phyloP scores from a whole-genome alignment of 1,140 invertebrate species.

The Danaus melanippus region DNA sequence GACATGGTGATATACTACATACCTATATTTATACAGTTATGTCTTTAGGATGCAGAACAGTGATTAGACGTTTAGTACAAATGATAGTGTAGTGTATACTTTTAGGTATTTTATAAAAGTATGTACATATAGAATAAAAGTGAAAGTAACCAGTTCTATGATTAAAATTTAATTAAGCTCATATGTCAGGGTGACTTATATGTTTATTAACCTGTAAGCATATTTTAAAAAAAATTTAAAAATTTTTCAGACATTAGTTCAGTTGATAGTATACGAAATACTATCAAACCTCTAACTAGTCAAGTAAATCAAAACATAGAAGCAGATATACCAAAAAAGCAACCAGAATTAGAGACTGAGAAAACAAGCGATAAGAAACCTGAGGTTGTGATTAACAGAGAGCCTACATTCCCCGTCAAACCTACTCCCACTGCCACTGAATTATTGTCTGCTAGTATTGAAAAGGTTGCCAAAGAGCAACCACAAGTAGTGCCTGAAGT shows the following conservation, averaged over 20 bases:
- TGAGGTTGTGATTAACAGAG: constrained; percentile 38
- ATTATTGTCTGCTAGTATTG: constrained; percentile 53
- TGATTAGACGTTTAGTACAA: not conserved
- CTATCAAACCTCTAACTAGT: constrained; percentile 59
- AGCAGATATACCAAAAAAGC: constrained; percentile 29
- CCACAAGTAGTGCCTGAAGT: constrained; percentile 15
- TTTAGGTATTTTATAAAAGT: too few relatives aligned
- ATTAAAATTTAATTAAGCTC: too few relatives aligned
- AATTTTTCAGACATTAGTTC: constrained; percentile 57
- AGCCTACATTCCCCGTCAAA: constrained; percentile 30
- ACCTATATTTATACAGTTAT: not conserved
- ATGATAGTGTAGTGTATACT: too few relatives aligned
- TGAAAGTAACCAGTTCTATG: too few relatives aligned
- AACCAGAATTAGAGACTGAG: constrained; percentile 34
- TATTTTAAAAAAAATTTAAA: not conserved
- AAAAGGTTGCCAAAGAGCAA: constrained; percentile 52
- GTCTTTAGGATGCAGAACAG: constrained; percentile 9
- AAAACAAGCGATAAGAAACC: constrained; percentile 29
- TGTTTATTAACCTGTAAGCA: too few relatives aligned
- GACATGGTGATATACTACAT: not conserved
- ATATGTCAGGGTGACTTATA: too few relatives aligned
- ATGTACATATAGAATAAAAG: too few relatives aligned
- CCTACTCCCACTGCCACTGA: constrained; percentile 42
- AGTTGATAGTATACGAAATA: constrained; percentile 51
- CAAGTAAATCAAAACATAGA: constrained; percentile 36